Evolutionary conservation across 2,797 vertebrate genomes (phyloP).

Genomic region (Leucoraja ocellata): DNA sequence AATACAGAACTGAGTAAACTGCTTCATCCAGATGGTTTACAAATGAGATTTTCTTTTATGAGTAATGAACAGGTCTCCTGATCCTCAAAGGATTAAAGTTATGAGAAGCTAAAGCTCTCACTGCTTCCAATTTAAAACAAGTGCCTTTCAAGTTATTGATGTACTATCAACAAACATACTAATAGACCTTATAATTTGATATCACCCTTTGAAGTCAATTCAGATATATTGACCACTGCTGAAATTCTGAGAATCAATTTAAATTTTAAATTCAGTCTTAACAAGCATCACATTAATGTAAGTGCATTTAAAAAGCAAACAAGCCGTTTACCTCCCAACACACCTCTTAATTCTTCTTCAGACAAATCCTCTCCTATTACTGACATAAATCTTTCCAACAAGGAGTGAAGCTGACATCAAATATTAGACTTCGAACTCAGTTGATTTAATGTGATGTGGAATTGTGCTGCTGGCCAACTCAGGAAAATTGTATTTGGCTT

Average conservation of each 20-base stretch:
- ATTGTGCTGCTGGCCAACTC: background rate
- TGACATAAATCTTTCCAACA: conserved; percentile 13
- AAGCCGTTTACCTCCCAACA: background rate
- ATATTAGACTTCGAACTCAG: background rate
- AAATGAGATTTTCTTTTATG: background rate
- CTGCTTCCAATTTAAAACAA: conserved; percentile 31
- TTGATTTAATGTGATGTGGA: background rate
- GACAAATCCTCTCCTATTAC: background rate
- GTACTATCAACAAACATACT: background rate
- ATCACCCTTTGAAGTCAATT: background rate
- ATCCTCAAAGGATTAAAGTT: background rate
- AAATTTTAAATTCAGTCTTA: background rate
- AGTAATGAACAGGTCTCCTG: background rate
- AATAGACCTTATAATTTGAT: background rate
- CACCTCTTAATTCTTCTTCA: background rate
- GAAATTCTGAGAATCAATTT: background rate
- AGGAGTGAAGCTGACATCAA: background rate
- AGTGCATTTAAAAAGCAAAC: background rate
- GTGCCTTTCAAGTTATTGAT: conserved; percentile 1
- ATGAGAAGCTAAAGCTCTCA: background rate
- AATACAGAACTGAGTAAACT: background rate
- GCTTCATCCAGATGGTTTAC: conserved; percentile 6
- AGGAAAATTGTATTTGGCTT: background rate
- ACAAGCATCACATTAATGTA: background rate
- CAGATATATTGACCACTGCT: background rate